phyloP scores from a whole-genome alignment of 2,797 vertebrate genomes.

The Epinephelus malabaricus region DNA sequence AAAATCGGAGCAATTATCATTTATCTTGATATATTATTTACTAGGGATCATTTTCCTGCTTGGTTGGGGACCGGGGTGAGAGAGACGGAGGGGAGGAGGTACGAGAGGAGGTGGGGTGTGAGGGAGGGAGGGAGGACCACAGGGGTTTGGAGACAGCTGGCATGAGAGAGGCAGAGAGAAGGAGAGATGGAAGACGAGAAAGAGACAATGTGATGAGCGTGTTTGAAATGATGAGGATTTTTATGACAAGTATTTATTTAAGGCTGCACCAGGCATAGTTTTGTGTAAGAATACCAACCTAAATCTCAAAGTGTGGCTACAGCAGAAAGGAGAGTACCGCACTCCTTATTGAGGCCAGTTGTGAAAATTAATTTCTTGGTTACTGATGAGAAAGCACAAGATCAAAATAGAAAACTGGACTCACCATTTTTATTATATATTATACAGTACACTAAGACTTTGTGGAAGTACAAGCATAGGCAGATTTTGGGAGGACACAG shows the following conservation, averaged over 20 bases:
- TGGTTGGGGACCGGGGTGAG: slow-evolving; percentile 70
- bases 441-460: not conserved
- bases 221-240: slow-evolving; percentile 34
- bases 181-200: slow-evolving; percentile 49
- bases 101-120: not conserved
- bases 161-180: slow-evolving; percentile 57
- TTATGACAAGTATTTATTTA: slow-evolving; percentile 12
- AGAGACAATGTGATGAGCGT: slow-evolving; percentile 54
- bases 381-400: not conserved
- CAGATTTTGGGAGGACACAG: no score
- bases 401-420: not conserved
- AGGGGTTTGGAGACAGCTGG: slow-evolving; percentile 85
- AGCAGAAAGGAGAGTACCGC: not conserved
- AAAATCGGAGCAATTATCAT: slow-evolving; percentile 98
- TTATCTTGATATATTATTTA: slow-evolving; percentile 99
- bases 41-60: slow-evolving; percentile 93
- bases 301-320: not conserved
- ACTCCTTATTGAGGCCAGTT: not conserved
- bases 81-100: slow-evolving; percentile 59
- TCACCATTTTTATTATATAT: not conserved
- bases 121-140: slow-evolving; percentile 70
- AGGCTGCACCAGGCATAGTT: not conserved
- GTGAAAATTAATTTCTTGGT: not conserved
- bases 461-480: no score
- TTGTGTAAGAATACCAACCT: not conserved